Evolutionary conservation across 2,113 vertebrate species (phyloP).

Genomic region (Raja brachyura): DNA sequence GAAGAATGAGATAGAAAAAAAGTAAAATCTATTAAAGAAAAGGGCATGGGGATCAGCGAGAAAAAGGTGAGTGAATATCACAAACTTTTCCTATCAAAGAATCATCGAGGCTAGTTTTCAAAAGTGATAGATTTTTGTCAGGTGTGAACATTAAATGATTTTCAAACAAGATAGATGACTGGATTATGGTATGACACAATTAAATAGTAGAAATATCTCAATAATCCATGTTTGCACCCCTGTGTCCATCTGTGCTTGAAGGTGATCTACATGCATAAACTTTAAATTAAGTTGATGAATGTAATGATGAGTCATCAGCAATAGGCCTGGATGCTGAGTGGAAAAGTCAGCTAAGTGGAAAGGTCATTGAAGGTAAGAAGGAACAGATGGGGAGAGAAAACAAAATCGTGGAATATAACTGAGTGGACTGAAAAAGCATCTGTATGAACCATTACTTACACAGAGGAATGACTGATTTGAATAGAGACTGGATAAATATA

Average conservation of each 20-base stretch:
- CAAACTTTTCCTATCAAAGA: neutral
- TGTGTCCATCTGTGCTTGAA: neutral
- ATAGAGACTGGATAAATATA: neutral
- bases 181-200: neutral
- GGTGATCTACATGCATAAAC: neutral
- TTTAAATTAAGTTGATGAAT: neutral
- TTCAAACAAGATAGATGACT: neutral
- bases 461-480: neutral
- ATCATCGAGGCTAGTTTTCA: neutral
- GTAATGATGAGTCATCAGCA: neutral
- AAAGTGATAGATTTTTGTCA: neutral
- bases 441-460: neutral
- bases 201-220: neutral
- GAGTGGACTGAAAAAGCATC: neutral
- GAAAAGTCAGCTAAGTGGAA: neutral
- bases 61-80: neutral
- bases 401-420: neutral
- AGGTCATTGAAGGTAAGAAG: neutral
- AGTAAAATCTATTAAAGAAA: too few relatives aligned
- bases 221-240: neutral
- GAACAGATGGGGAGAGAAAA: neutral
- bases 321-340: neutral
- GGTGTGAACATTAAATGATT: neutral
- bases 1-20: too few relatives aligned
- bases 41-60: too few relatives aligned